A percentile compares a stretch with the other conserved stretches of the same genome.
phyloP scores from a whole-genome alignment of 2,797 vertebrate genomes.

The Muscicapa comitata region DNA sequence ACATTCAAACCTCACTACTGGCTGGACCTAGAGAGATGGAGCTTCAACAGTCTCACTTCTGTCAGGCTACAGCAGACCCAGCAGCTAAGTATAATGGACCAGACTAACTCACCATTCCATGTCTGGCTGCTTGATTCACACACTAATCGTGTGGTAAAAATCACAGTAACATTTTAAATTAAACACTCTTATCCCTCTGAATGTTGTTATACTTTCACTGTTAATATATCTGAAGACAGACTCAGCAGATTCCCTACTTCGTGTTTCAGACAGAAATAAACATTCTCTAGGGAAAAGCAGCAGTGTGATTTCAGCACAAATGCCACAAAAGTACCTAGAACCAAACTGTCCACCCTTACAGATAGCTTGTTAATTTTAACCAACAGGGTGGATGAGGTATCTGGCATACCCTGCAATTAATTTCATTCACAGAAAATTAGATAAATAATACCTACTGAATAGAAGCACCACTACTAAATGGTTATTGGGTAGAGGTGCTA shows the following conservation, averaged over 20 bases:
- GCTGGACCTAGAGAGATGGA: not conserved
- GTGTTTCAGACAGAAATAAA: not conserved
- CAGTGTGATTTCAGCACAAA: not conserved
- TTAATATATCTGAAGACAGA: not conserved
- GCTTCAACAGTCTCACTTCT: not conserved
- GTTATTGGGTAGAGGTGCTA: not conserved
- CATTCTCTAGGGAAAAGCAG: not conserved
- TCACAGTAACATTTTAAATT: not conserved
- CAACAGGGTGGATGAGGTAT: not conserved
- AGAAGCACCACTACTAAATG: not conserved
- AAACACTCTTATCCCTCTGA: not conserved
- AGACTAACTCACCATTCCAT: not conserved
- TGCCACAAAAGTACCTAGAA: not conserved
- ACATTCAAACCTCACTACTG: not conserved
- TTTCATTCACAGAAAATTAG: not conserved
- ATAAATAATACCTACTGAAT: not conserved
- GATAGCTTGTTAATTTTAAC: not conserved
- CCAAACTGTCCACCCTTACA: not conserved
- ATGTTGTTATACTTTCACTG: not conserved
- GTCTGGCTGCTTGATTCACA: not conserved
- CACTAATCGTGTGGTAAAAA: not conserved
- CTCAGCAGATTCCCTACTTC: not conserved
- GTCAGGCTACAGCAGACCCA: not conserved
- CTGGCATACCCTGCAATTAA: not conserved
- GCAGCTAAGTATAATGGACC: not conserved